These are phyloP conservation scores for Saccopteryx leptura DNA, from an alignment of 2,113 vertebrate genomes.

Conservation along the genomic window DNA sequence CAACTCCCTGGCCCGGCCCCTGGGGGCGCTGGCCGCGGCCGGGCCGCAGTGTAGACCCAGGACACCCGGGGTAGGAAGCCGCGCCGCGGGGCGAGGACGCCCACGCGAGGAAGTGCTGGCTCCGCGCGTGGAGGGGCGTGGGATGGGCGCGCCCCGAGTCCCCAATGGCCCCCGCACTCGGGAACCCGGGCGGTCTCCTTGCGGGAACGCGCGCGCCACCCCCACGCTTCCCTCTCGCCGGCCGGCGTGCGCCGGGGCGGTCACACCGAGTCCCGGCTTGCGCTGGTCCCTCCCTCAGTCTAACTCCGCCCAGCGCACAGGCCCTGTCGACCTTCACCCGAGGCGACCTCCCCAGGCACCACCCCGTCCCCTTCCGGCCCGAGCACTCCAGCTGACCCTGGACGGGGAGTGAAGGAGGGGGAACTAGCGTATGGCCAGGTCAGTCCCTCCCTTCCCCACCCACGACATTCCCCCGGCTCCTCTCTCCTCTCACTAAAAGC, in stretches of 20 bases:
- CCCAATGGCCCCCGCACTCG: accelerated
- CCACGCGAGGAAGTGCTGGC: neutral
- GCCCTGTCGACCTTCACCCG: neutral
- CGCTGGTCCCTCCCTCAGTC: neutral
- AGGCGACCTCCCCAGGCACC: too few relatives aligned
- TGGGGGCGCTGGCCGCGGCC: slow-evolving; percentile 87
- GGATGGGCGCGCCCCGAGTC: too few relatives aligned
- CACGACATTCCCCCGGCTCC: neutral
- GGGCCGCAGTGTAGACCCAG: too few relatives aligned
- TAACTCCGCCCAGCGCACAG: neutral
- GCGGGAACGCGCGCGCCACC: neutral
- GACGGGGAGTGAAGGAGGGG: too few relatives aligned
- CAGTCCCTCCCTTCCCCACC: neutral
- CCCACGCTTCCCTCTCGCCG: neutral
- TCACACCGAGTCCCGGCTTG: neutral
- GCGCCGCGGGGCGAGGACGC: neutral
- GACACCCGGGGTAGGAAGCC: neutral
- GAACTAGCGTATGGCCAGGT: accelerated
- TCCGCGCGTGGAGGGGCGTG: neutral
- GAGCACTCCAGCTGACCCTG: neutral
- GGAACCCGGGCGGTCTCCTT: too few relatives aligned
- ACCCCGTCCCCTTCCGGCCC: neutral
- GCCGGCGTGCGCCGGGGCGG: neutral
- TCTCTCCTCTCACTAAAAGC: neutral
- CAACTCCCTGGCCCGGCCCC: slow-evolving; percentile 79